Evolutionary conservation across 1,140 invertebrate species (phyloP), one percentile per base, ranked within the genome.

Genomic region (Calosoma granatense): DNA sequence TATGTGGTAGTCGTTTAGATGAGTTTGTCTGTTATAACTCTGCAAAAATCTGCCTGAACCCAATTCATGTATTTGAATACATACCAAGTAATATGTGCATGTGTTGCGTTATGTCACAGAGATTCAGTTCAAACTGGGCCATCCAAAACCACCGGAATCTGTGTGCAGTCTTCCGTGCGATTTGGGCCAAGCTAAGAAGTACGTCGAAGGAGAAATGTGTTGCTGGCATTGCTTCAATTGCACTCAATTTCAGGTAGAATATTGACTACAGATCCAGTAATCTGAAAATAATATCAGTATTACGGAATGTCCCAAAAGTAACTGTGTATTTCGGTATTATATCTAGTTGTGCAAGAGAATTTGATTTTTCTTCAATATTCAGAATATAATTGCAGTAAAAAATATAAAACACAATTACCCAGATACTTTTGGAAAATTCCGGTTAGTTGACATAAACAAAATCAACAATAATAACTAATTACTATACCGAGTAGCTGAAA

Each of bases 201-300:
- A 91, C 71, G 85, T 93, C 20, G 90, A 92, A 66, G 91, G 90
- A 0, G 90, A 94, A 67, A 87, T 85, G 62, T 97, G 94, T 71
- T 97, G 94, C 72, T 97, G 94, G 93, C 92, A 92, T 64, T 97
- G 94, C 74, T 88, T 92, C 78, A 91, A 93, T 74, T 97, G 94
- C 71, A 84, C 88, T 43, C 85, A 87, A 67, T 94, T 94, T 75
- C 88, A 94, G 84, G 88, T 92, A 14, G 51, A 20, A 56, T 56
- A n/a, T n/a, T 43, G 15, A 23, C 23, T 51, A 15, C 20, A 20
- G 3, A 22, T 22, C 19, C 20, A 53, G 4, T 12, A 22, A 20
- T 20, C 52, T 53, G 52, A 14, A 20, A 53, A 53, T 53, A 11
- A 20, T 4, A 22, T 14, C 52, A 22, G 26, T 53, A 22, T 20